Evolutionary conservation across 2,113 vertebrate species (phyloP).

Genomic region (Sclerurus mexicanus): DNA sequence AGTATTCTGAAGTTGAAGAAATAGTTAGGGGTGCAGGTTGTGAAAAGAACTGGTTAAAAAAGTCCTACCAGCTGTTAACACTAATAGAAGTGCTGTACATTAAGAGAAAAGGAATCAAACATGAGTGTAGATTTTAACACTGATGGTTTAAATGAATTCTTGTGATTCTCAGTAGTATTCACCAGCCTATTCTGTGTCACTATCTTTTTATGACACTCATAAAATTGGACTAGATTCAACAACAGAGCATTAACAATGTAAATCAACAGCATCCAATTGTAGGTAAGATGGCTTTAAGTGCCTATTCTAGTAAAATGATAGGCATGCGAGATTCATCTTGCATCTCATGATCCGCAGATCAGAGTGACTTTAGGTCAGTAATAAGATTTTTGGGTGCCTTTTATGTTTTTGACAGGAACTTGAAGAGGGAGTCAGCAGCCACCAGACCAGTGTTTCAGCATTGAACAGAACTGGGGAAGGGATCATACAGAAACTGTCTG

Average conservation of each 20-base stretch:
- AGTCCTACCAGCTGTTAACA: not conserved
- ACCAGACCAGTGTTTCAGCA: constrained; percentile 75
- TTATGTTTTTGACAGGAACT: constrained; percentile 81
- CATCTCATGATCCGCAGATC: not conserved
- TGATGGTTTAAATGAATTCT: not conserved
- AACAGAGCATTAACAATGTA: not conserved
- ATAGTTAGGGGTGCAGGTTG: not conserved
- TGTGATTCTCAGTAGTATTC: not conserved
- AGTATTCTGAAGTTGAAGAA: not conserved
- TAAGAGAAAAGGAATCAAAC: not conserved
- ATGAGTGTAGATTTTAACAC: not conserved
- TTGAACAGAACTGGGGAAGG: constrained; percentile 83
- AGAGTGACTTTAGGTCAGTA: not conserved
- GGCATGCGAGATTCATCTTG: not conserved
- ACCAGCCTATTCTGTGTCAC: not conserved
- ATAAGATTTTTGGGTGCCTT: not conserved
- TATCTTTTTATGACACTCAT: not conserved
- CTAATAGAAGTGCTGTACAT: not conserved
- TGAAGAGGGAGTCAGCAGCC: constrained; percentile 84
- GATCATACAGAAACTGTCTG: constrained; percentile 84
- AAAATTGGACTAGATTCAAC: not conserved
- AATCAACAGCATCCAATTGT: not conserved
- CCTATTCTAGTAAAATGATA: not conserved
- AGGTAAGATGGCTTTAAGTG: not conserved
- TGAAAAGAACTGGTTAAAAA: not conserved